Conservation (phyloP, 2,888 invertebrate genomes). For the Cheilosia vernalis region DNA sequence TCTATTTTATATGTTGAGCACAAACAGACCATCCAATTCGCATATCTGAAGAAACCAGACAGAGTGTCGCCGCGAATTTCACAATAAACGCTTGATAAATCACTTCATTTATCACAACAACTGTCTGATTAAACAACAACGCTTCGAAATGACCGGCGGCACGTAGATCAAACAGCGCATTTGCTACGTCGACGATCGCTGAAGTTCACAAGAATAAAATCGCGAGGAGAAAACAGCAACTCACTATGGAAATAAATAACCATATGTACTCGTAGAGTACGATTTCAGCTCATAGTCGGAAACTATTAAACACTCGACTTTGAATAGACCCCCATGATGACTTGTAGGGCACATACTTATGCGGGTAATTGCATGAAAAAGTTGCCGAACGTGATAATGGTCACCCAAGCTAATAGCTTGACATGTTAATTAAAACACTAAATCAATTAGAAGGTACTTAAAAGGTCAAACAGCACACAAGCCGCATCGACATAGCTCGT, state of each 20-base stretch:
- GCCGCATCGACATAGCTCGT: conserved; percentile 9
- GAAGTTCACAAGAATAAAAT: too few species aligned
- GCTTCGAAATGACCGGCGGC: too few species aligned
- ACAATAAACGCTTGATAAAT: too few species aligned
- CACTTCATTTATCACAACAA: too few species aligned
- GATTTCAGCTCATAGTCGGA: conserved; percentile 8
- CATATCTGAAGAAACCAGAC: too few species aligned
- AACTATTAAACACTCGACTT: conserved; percentile 9
- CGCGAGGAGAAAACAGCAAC: background rate
- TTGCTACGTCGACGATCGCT: too few species aligned
- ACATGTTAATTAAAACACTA: conserved; percentile 7
- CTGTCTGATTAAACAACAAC: too few species aligned
- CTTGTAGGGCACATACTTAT: conserved; percentile 9
- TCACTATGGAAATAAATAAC: background rate
- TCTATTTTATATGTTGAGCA: too few species aligned
- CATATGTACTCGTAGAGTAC: background rate
- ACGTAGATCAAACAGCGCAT: too few species aligned
- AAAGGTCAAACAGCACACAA: conserved; percentile 30
- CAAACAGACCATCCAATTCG: too few species aligned
- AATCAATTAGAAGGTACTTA: conserved; percentile 29
- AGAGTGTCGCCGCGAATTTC: too few species aligned
- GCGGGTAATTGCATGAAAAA: background rate
- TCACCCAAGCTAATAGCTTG: background rate
- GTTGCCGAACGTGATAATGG: conserved; percentile 25
- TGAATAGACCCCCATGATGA: conserved; percentile 14